Evolutionary conservation across 2,113 vertebrate species (phyloP).

Genomic region (Oreochromis aureus): DNA sequence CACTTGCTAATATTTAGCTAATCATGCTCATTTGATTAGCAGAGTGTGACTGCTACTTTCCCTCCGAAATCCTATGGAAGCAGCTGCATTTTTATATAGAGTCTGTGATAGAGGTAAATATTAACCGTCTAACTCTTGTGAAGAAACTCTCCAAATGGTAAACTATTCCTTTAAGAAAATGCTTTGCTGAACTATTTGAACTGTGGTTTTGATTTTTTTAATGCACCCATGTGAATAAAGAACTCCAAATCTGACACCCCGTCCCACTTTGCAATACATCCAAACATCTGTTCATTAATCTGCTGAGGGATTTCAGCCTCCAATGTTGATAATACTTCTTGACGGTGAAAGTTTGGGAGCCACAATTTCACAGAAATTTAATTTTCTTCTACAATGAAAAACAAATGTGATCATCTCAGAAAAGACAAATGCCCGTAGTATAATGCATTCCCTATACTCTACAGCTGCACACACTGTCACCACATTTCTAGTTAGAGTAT

Average conservation of each 20-base stretch:
- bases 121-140: neutral
- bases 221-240: neutral
- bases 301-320: neutral
- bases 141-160: neutral
- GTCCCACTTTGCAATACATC: neutral
- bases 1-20: neutral
- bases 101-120: neutral
- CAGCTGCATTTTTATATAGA: neutral
- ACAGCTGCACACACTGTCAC: neutral
- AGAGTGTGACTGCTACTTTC: neutral
- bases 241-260: constrained; percentile 9
- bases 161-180: neutral
- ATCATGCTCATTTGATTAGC: neutral
- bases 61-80: neutral
- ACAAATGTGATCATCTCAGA: neutral
- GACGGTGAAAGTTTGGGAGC: neutral
- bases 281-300: constrained; percentile 22
- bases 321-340: neutral
- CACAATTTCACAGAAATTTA: neutral
- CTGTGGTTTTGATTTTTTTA: neutral
- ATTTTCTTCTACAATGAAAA: neutral
- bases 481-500: neutral
- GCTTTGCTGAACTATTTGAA: neutral
- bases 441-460: neutral
- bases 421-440: neutral